Conservation (phyloP, 2,113 vertebrate species). For the Ceuthmochares aereus region DNA sequence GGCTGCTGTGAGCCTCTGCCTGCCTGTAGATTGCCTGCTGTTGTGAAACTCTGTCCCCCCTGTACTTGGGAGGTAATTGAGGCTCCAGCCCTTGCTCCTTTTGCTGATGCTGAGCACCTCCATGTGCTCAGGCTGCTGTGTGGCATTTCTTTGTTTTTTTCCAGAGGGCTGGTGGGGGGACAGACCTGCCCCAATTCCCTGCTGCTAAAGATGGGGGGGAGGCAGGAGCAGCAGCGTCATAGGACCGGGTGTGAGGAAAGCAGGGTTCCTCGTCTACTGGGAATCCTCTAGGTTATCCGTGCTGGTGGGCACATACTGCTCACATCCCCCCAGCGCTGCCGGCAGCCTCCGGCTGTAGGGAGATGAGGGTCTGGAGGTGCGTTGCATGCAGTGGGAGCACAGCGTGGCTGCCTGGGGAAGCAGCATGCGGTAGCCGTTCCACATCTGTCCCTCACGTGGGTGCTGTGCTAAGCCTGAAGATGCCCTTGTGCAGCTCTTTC, state of each 20-base stretch:
- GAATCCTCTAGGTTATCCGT: neutral
- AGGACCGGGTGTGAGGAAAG: neutral
- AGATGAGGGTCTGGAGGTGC: neutral
- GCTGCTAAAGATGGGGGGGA: neutral
- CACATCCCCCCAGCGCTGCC: neutral
- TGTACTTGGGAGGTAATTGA: neutral
- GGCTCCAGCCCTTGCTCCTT: neutral
- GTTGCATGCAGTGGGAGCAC: neutral
- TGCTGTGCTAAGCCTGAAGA: neutral
- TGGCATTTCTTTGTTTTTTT: neutral
- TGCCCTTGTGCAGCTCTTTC: constrained; percentile 6
- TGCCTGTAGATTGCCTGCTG: neutral
- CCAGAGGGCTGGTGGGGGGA: neutral
- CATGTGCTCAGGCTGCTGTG: neutral
- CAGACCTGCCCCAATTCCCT: neutral
- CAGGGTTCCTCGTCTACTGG: neutral
- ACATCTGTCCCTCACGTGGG: neutral
- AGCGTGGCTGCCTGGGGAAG: neutral
- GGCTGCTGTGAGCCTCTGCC: neutral
- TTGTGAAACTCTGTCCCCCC: neutral
- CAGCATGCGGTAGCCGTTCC: neutral
- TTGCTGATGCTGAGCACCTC: neutral
- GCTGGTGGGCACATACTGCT: neutral
- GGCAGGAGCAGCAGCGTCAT: neutral
- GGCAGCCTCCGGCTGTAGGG: neutral